Evolutionary conservation across 2,888 invertebrate species (phyloP), one percentile per base, ranked within the genome.

Genomic region (Liposcelis brunnea): DNA sequence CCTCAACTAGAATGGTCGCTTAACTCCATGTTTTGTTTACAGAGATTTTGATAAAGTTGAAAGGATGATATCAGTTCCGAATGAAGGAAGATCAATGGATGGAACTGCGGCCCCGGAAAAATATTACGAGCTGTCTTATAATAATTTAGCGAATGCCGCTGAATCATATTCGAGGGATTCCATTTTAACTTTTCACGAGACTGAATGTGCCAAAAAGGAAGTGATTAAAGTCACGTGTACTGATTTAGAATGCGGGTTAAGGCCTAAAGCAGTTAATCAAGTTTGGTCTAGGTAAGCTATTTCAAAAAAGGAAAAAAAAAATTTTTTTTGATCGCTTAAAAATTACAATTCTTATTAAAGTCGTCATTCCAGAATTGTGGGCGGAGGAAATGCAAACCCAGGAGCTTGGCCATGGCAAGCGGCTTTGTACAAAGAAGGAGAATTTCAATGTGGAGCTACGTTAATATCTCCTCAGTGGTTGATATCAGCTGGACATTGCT

Each of bases 321-420:
- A 21, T 11, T 35, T 44, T 18, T 18, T 26, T 26, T 7, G 3
- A 31, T 5, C 21, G 31, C 7, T 12, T 6, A 21, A n/a, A 4
- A 12, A 7, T 31, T 26, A 26, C 21, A 14, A 5, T 42, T 26
- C 18, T 14, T 15, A 34, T 18, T 6, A 21, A 37, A 59, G 58
- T 49, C 63, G 66, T 49, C 58, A 55, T 63, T 70, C 61, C 66
- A 79, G 84, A 67, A 82, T 84, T 59, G 83, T 84, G 54, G 84
- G 84, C 47, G 83, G 84, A 50, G 77, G 73, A 45, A 81, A 81
- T 58, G 75, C 82, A 34, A 72, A 74, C 44, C 72, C 77, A 7
- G 83, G 83, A 52, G 75, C 81, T 21, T 83, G 83, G 82, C 84
- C 84, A 2, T 84, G 83, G 83, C 82, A 82, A 66, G 82, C 81